Conservation (phyloP, 2,113 vertebrate species). For the Leucopsar rothschildi region DNA sequence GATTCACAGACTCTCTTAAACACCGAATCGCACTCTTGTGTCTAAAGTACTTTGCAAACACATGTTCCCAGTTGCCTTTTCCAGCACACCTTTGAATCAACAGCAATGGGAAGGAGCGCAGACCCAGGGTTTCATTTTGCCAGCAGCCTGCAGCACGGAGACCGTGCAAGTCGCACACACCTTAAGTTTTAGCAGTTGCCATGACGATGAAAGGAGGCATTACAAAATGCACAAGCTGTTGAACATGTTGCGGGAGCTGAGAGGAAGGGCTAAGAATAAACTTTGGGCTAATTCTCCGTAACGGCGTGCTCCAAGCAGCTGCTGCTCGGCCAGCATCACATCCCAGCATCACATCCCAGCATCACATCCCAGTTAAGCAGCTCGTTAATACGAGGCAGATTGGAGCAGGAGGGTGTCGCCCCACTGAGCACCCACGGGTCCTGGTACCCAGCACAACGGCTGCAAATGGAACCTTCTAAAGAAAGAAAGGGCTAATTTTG, state of each 20-base stretch:
- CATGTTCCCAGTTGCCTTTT: conserved; percentile 29
- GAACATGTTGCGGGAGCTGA: conserved; percentile 71
- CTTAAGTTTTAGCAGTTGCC: conserved; percentile 77
- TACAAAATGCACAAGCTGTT: conserved; percentile 81
- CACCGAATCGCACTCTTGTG: background rate
- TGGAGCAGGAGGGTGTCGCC: background rate
- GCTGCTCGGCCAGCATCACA: conserved; percentile 15
- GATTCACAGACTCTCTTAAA: background rate
- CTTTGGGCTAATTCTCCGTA: conserved; percentile 69
- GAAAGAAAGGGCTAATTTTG: conserved; percentile 40
- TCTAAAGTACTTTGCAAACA: conserved; percentile 16
- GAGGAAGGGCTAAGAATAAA: conserved; percentile 76
- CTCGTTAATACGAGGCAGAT: conserved; percentile 17
- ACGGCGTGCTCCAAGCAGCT: conserved; percentile 26
- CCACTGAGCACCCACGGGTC: background rate
- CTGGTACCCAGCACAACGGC: background rate
- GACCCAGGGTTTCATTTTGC: conserved; percentile 29
- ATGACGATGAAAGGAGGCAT: conserved; percentile 74
- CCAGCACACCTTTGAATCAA: background rate
- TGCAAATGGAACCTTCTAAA: background rate
- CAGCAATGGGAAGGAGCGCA: background rate
- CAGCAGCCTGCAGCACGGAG: conserved; percentile 53
- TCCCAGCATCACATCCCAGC: background rate
- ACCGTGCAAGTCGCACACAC: conserved; percentile 51
- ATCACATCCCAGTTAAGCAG: background rate